phyloP scores from a whole-genome alignment of 2,888 invertebrate species.

The Eustalomyia histrio region DNA sequence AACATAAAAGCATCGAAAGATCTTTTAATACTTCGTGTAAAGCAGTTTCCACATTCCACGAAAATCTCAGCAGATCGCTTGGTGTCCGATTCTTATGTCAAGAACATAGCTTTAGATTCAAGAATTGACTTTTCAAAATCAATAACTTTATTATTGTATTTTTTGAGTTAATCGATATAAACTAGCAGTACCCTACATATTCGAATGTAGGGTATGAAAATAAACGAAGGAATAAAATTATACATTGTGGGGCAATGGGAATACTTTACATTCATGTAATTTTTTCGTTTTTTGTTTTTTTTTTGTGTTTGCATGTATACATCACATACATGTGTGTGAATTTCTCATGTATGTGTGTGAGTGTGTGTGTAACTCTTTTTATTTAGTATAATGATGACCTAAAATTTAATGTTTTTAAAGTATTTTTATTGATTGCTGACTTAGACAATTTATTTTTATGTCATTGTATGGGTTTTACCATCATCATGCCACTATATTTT shows the following conservation, averaged over 20 bases:
- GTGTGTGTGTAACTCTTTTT: constrained; percentile 22
- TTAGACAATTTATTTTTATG: constrained; percentile 66
- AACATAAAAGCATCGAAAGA: no score
- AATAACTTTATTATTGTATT: no score
- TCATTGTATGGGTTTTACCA: constrained; percentile 64
- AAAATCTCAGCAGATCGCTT: no score
- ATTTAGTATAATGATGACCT: constrained; percentile 63
- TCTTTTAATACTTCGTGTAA: no score
- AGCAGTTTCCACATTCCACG: no score
- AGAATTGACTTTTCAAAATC: no score
- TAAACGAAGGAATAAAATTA: constrained; percentile 43
- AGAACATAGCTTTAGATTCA: no score
- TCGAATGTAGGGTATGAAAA: constrained; percentile 33
- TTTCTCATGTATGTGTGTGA: neutral
- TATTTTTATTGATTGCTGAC: constrained; percentile 66
- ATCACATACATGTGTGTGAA: neutral
- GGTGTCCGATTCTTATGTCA: no score
- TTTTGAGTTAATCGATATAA: no score
- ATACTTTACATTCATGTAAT: constrained; percentile 44
- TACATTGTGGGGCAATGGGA: constrained; percentile 48
- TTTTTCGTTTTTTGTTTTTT: constrained; percentile 28
- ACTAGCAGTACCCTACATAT: neutral
- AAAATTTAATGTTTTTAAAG: constrained; percentile 65
- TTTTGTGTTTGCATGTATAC: constrained; percentile 3
- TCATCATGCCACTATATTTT: constrained; percentile 22